A percentile compares a stretch with the other conserved stretches of the same genome.
phyloP scores from a whole-genome alignment of 2,888 invertebrate species.

The Diadromus collaris region DNA sequence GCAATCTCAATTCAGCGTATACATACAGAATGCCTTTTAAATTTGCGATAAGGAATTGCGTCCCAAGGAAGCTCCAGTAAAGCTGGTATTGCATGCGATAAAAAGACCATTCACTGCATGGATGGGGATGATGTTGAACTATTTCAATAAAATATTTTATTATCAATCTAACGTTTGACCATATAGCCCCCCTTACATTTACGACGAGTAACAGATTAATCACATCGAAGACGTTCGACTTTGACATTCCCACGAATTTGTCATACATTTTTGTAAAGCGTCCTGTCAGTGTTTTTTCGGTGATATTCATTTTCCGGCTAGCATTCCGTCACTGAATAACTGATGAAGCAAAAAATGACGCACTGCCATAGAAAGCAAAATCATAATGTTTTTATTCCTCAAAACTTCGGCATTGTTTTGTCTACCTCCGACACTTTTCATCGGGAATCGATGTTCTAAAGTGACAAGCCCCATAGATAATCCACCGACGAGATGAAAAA shows the following conservation, averaged over 20 bases:
- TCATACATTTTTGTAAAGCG: not conserved
- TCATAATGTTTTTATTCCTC: not conserved
- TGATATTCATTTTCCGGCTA: constrained; percentile 25
- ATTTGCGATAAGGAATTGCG: constrained; percentile 28
- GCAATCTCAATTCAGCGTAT: constrained; percentile 9
- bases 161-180: not conserved
- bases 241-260: not conserved
- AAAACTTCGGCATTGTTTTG: constrained; percentile 9
- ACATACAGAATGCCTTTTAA: constrained; percentile 31
- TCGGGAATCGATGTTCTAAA: not conserved
- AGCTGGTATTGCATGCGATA: constrained; percentile 39
- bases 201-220: not conserved
- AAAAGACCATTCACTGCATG: constrained; percentile 14
- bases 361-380: constrained; percentile 1
- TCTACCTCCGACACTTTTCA: not conserved
- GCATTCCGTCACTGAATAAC: constrained; percentile 41
- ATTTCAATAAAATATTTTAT: not conserved
- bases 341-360: constrained; percentile 36
- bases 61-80: constrained; percentile 27
- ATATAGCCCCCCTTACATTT: not conserved
- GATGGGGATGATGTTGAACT: not conserved
- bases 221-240: not conserved
- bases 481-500: constrained; percentile 10
- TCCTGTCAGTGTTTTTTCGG: constrained; percentile 5
- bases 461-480: constrained; percentile 21